These are phyloP conservation scores for Xestia rhomboidea DNA, from an alignment of 2,888 invertebrate genomes.

Conservation along the genomic window DNA sequence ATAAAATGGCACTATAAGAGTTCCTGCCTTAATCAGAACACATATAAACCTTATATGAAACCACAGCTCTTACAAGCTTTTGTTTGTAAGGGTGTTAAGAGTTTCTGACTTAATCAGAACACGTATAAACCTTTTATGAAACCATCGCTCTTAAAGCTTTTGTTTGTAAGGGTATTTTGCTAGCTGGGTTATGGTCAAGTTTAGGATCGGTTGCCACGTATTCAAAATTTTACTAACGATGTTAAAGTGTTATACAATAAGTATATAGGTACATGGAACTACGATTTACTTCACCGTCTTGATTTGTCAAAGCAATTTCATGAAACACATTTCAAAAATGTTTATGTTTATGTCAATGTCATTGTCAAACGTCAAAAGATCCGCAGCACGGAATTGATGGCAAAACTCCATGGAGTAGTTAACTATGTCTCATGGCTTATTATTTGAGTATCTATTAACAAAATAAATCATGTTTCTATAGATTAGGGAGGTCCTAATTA, in stretches of 20 bases:
- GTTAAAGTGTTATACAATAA: not conserved
- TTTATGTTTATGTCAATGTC: not conserved
- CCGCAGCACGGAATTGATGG: not conserved
- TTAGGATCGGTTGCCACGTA: not conserved
- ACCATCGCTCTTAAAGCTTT: too few relatives aligned
- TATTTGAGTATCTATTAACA: not conserved
- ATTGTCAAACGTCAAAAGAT: not conserved
- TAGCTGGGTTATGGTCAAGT: slow-evolving; percentile 50
- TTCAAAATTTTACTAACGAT: not conserved
- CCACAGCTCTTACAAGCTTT: too few relatives aligned
- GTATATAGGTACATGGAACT: not conserved
- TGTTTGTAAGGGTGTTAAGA: too few relatives aligned
- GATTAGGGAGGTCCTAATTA: not conserved
- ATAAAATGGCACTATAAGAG: too few relatives aligned
- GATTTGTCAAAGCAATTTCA: not conserved
- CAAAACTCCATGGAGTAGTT: not conserved
- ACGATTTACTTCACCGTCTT: not conserved
- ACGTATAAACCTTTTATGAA: too few relatives aligned
- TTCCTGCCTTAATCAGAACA: too few relatives aligned
- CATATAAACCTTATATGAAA: too few relatives aligned
- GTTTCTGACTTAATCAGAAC: too few relatives aligned
- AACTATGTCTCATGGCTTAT: not conserved
- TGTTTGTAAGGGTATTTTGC: too few relatives aligned
- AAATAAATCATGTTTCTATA: not conserved
- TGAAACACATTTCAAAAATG: not conserved